Conservation (phyloP, 2,888 invertebrate genomes). For the Tipula lateralis region DNA sequence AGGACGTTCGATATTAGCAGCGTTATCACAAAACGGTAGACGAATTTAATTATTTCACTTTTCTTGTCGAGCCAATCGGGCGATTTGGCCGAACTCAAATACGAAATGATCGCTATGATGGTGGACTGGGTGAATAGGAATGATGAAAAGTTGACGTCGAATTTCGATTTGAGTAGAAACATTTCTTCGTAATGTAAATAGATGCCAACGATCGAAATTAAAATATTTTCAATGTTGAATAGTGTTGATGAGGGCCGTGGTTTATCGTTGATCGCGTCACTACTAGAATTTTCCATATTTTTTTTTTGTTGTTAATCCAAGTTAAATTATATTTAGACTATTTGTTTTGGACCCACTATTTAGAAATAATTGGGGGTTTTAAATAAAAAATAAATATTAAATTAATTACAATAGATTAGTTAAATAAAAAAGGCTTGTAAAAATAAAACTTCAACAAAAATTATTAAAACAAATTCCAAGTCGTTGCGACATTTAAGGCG, state of each 20-base stretch:
- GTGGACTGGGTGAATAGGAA: not conserved
- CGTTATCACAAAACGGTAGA: not conserved
- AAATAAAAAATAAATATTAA: too few species aligned
- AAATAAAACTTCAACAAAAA: not conserved
- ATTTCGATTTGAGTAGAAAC: not conserved
- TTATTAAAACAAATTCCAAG: not conserved
- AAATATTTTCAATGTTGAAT: not conserved
- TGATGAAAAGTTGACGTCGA: not conserved
- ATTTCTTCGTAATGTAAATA: slow-evolving; percentile 1
- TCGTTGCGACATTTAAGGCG: not conserved
- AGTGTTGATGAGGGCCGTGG: not conserved
- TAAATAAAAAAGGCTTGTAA: not conserved
- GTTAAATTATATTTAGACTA: not conserved
- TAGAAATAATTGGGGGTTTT: not conserved
- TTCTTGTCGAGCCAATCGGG: not conserved
- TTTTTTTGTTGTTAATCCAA: not conserved
- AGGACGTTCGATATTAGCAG: not conserved
- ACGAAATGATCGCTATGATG: not conserved
- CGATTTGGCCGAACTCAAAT: not conserved
- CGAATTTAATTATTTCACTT: not conserved
- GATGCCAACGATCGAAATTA: not conserved
- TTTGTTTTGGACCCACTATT: not conserved
- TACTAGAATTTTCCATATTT: not conserved
- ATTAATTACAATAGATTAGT: too few species aligned
- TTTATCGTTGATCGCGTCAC: not conserved